phyloP scores from a whole-genome alignment of 2,797 vertebrate genomes.

The Loris lydekkerianus region DNA sequence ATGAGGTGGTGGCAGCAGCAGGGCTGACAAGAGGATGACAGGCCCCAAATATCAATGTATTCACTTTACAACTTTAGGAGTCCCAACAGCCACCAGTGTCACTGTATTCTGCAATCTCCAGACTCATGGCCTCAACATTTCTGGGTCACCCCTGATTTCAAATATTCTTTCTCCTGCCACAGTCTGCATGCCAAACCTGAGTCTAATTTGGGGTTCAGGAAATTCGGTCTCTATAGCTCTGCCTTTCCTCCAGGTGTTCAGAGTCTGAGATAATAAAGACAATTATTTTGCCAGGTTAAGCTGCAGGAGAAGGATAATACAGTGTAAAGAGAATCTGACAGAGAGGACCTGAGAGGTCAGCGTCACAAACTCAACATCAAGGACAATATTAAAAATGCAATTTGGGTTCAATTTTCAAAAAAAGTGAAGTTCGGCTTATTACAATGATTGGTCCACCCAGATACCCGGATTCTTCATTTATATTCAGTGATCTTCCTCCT shows the following conservation, averaged over 20 bases:
- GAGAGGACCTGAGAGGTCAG: neutral
- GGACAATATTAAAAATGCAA: neutral
- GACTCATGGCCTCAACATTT: neutral
- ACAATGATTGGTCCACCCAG: neutral
- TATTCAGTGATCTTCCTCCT: neutral
- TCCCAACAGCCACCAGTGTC: neutral
- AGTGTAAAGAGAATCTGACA: neutral
- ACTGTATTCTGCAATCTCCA: neutral
- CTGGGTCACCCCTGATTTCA: neutral
- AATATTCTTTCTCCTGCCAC: neutral
- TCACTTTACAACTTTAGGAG: neutral
- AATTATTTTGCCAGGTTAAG: neutral
- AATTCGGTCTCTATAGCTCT: neutral
- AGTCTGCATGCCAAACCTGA: neutral
- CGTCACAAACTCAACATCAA: neutral
- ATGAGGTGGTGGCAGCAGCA: neutral
- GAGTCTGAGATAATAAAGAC: neutral
- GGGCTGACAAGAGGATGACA: neutral
- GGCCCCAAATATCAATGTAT: neutral
- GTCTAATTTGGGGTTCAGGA: constrained; percentile 13
- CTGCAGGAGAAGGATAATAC: neutral
- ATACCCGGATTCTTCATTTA: neutral
- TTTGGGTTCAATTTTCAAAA: neutral
- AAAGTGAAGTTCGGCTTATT: constrained; percentile 7
- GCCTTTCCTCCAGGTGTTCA: neutral